These are phyloP conservation scores for Crocallis elinguaria DNA, from an alignment of 2,888 invertebrate species.

Conservation along the genomic window DNA sequence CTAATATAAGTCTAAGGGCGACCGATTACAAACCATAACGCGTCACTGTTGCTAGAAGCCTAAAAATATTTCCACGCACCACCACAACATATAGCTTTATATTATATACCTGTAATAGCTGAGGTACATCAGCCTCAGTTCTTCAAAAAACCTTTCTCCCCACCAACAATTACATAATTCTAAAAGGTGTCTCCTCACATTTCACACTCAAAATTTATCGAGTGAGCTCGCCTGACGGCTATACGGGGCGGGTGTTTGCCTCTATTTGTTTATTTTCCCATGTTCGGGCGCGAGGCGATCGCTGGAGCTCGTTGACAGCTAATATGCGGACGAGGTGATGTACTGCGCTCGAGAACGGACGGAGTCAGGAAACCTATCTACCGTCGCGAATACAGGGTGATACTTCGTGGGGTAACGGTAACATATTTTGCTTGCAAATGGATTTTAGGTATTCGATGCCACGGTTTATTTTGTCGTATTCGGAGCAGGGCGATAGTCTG, in stretches of 20 bases:
- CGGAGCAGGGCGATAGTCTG: conserved; percentile 48
- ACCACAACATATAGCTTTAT: too few relatives aligned
- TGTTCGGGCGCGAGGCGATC: conserved; percentile 54
- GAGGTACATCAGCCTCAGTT: not conserved
- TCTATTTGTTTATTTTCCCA: conserved; percentile 61
- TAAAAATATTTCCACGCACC: not conserved
- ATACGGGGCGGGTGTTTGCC: conserved; percentile 57
- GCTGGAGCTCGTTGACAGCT: conserved; percentile 65
- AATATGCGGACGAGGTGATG: conserved; percentile 66
- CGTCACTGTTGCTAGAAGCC: too few relatives aligned
- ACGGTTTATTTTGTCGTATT: not conserved
- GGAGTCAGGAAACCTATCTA: conserved; percentile 41
- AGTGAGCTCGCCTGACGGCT: conserved; percentile 54
- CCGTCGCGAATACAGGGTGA: conserved; percentile 25
- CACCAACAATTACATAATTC: conserved; percentile 26
- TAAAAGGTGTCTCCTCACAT: conserved; percentile 37
- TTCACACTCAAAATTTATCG: conserved; percentile 54
- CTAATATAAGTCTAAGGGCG: too few relatives aligned
- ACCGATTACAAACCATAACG: too few relatives aligned
- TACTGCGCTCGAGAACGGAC: conserved; percentile 49
- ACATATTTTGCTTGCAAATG: conserved; percentile 14
- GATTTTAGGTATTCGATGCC: conserved; percentile 1
- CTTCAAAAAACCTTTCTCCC: conserved; percentile 13
- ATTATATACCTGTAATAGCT: too few relatives aligned
- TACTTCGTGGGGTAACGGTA: conserved; percentile 14